Evolutionary conservation across 2,113 vertebrate species (phyloP).

Genomic region (Raja brachyura): DNA sequence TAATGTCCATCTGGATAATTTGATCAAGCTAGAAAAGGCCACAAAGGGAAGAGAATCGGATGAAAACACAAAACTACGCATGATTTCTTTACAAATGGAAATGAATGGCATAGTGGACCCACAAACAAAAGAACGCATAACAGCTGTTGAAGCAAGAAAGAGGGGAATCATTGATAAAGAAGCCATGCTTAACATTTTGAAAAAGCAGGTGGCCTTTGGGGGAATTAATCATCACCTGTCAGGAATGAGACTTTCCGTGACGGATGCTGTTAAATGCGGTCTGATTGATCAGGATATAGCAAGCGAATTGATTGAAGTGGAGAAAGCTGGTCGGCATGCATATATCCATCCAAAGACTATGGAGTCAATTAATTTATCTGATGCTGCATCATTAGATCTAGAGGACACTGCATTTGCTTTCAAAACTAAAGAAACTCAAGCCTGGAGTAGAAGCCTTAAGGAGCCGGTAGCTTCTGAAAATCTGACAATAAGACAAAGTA

Average conservation of each 20-base stretch:
- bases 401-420: conserved; percentile 48
- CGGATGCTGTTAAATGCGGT: conserved; percentile 63
- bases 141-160: conserved; percentile 63
- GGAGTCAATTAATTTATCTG: conserved; percentile 52
- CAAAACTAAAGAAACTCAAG: conserved; percentile 57
- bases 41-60: conserved; percentile 68
- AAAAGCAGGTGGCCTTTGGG: conserved; percentile 76
- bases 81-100: conserved; percentile 74
- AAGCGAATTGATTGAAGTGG: conserved; percentile 62
- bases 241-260: conserved; percentile 73
- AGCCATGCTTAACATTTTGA: conserved; percentile 61
- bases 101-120: conserved; percentile 77
- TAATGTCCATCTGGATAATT: conserved; percentile 53
- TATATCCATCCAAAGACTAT: conserved; percentile 56
- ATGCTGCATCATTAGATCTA: conserved; percentile 53
- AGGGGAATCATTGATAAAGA: conserved; percentile 63
- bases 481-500: conserved; percentile 60
- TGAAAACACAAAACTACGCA: conserved; percentile 55
- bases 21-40: conserved; percentile 78
- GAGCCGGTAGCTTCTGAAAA: conserved; percentile 57
- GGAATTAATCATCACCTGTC: conserved; percentile 81
- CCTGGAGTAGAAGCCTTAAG: conserved; percentile 48
- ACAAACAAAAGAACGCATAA: conserved; percentile 59
- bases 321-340: conserved; percentile 56
- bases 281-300: conserved; percentile 61